phyloP scores from a whole-genome alignment of 2,888 invertebrate species.

The Zootermopsis nevadensis region DNA sequence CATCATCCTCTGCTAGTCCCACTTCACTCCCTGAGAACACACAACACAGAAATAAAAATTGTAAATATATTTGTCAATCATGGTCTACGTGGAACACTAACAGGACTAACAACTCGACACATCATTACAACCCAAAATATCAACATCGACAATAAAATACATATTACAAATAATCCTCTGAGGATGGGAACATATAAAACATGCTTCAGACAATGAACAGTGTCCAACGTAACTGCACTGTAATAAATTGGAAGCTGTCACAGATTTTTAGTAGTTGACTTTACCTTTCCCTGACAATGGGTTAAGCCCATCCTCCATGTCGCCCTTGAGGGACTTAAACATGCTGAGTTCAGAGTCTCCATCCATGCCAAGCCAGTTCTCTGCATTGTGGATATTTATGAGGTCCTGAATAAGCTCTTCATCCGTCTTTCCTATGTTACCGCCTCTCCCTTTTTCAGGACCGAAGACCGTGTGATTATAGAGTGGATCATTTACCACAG shows the following conservation, averaged over 20 bases:
- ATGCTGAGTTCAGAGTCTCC: slow-evolving; percentile 86
- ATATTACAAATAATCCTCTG: too few relatives aligned
- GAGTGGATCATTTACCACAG: slow-evolving; percentile 96
- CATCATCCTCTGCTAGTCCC: slow-evolving; percentile 48
- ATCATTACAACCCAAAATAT: too few relatives aligned
- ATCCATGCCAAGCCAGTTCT: slow-evolving; percentile 93
- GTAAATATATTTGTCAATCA: too few relatives aligned
- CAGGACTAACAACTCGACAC: too few relatives aligned
- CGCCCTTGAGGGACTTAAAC: slow-evolving; percentile 79
- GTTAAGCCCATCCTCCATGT: slow-evolving; percentile 69
- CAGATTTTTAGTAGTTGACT: neutral
- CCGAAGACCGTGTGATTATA: slow-evolving; percentile 98
- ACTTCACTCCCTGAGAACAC: slow-evolving; percentile 39
- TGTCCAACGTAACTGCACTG: too few relatives aligned
- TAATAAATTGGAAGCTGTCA: too few relatives aligned
- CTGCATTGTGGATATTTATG: slow-evolving; percentile 92
- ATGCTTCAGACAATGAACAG: too few relatives aligned
- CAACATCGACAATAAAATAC: too few relatives aligned
- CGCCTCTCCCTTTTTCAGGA: slow-evolving; percentile 89
- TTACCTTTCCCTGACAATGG: slow-evolving; percentile 39
- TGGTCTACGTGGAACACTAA: too few relatives aligned
- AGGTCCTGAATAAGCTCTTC: slow-evolving; percentile 89
- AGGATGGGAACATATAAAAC: too few relatives aligned
- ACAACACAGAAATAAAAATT: neutral
- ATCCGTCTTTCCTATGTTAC: slow-evolving; percentile 88